Percentiles rank a stretch among this genome's conserved stretches.
These are phyloP conservation scores for Dromiciops gliroides DNA, from an alignment of 2,113 vertebrate species.

Conservation along the genomic window DNA sequence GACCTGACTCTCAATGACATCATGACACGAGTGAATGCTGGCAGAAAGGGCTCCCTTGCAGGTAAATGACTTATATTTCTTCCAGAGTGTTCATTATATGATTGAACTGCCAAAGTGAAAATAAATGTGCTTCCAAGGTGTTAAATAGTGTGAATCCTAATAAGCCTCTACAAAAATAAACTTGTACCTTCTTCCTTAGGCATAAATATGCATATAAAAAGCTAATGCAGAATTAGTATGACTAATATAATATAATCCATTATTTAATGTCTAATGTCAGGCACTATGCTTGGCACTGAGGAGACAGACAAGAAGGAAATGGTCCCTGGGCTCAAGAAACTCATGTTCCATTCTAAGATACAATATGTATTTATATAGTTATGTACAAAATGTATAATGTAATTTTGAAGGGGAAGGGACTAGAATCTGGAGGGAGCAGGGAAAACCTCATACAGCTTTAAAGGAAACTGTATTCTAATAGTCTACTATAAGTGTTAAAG, in stretches of 20 bases:
- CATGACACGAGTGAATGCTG: constrained; percentile 93
- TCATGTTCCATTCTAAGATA: not conserved
- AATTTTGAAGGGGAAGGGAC: not conserved
- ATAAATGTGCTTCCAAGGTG: not conserved
- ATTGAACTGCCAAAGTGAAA: not conserved
- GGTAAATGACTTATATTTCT: constrained; percentile 81
- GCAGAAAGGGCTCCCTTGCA: constrained; percentile 91
- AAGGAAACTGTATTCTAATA: not conserved
- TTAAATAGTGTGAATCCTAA: not conserved
- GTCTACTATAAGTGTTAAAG: constrained; percentile 32
- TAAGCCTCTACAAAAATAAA: not conserved
- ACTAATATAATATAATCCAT: not conserved
- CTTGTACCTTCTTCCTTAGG: not conserved
- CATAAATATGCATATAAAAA: not conserved
- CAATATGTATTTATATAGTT: not conserved
- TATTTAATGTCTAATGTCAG: not conserved
- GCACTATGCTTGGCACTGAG: not conserved
- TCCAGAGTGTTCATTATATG: not conserved
- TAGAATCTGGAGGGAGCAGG: not conserved
- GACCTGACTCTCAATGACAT: constrained; percentile 95
- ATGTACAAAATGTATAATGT: not conserved
- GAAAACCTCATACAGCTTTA: not conserved
- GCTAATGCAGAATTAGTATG: constrained; percentile 15
- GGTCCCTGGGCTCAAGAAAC: not conserved
- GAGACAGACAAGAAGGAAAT: not conserved